Evolutionary conservation across 2,113 vertebrate genomes (phyloP).

Genomic region (Solea senegalensis): DNA sequence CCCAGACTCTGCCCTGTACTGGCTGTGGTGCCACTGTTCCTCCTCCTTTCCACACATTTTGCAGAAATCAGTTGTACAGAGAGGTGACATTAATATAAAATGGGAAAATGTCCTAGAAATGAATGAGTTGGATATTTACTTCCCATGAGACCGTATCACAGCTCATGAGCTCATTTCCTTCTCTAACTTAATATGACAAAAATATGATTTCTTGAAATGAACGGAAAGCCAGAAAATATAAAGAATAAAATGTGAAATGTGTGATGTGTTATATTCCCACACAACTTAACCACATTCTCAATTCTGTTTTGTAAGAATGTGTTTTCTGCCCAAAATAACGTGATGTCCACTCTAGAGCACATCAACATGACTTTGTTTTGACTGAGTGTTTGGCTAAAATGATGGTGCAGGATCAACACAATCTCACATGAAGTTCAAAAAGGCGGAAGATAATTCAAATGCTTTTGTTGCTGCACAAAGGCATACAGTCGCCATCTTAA

Average conservation of each 20-base stretch:
- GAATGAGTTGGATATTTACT: background rate
- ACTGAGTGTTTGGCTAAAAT: no score
- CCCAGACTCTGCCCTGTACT: background rate
- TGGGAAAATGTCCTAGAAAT: background rate
- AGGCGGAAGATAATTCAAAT: no score
- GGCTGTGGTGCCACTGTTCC: background rate
- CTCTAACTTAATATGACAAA: background rate
- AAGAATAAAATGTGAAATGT: background rate
- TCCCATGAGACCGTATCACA: background rate
- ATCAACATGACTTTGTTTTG: no score
- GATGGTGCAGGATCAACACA: no score
- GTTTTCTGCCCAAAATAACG: no score
- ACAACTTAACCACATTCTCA: no score
- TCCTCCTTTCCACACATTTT: background rate
- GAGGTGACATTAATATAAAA: no score
- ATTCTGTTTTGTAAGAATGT: no score
- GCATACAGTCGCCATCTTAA: no score
- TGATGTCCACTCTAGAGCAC: no score
- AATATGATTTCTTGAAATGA: background rate
- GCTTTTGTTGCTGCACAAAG: no score
- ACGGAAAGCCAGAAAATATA: background rate
- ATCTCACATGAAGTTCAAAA: no score
- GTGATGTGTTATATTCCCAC: background rate
- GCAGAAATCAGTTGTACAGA: background rate
- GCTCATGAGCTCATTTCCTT: background rate